phyloP scores from a whole-genome alignment of 2,113 vertebrate species.

The Ifrita kowaldi region DNA sequence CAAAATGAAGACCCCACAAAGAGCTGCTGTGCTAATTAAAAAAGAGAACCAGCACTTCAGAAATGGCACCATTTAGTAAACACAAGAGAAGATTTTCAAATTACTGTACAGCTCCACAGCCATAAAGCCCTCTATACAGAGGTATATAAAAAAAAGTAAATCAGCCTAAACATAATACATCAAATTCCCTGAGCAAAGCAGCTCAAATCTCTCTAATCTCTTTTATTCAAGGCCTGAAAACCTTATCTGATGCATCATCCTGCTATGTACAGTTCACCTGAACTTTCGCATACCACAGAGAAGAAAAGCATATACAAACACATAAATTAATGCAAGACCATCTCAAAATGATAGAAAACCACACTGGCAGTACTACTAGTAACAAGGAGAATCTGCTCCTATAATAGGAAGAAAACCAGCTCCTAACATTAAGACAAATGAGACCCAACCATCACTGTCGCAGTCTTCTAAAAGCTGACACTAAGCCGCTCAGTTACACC shows the following conservation, averaged over 20 bases:
- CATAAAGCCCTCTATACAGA: background rate
- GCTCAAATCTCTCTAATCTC: background rate
- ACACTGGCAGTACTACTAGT: rapidly evolving
- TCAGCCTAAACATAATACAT: background rate
- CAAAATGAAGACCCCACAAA: background rate
- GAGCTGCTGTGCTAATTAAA: background rate
- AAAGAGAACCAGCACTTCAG: background rate
- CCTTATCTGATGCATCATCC: background rate
- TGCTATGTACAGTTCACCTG: background rate
- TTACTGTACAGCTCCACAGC: background rate
- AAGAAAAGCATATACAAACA: background rate
- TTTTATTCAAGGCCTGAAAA: background rate
- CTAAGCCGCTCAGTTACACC: background rate
- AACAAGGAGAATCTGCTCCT: background rate
- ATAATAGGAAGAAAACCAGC: background rate
- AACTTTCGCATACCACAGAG: rapidly evolving
- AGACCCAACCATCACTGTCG: background rate
- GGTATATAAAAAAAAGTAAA: background rate
- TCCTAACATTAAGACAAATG: background rate
- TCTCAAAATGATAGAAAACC: background rate
- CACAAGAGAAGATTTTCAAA: background rate
- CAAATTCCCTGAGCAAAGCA: background rate
- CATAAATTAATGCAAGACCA: background rate
- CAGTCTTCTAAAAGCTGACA: background rate
- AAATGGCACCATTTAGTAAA: background rate